Evolutionary conservation across 1,140 invertebrate species (phyloP).

Genomic region (Pogonus chalceus): DNA sequence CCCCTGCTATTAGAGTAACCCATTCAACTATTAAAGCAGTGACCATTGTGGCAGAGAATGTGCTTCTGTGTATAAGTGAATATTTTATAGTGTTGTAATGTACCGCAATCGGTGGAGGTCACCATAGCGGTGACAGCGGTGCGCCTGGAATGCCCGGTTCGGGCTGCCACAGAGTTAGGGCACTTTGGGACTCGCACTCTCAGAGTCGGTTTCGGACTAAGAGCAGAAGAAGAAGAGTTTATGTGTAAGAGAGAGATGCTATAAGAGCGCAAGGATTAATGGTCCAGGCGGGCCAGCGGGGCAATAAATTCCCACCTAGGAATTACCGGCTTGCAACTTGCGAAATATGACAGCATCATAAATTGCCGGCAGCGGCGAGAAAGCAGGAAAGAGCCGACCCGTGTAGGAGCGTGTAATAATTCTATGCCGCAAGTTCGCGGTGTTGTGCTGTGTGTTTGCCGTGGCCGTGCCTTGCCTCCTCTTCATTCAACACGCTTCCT

Average conservation of each 20-base stretch:
- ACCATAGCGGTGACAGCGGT: not conserved
- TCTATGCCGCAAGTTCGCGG: slow-evolving; percentile 19
- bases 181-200: not conserved
- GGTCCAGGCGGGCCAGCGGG: slow-evolving; percentile 27
- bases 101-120: not conserved
- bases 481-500: not conserved
- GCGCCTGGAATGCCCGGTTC: not conserved
- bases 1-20: no score
- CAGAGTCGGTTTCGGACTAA: slow-evolving; percentile 17
- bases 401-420: slow-evolving; percentile 24
- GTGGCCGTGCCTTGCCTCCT: not conserved
- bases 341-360: slow-evolving; percentile 36
- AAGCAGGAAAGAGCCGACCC: slow-evolving; percentile 24
- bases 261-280: slow-evolving; percentile 32
- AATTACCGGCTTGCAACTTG: slow-evolving; percentile 36
- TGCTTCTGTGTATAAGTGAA: not conserved
- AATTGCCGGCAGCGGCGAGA: slow-evolving; percentile 25
- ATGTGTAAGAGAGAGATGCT: no score
- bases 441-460: slow-evolving; percentile 19
- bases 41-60: not conserved
- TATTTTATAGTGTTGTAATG: not conserved
- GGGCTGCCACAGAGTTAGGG: not conserved
- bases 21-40: not conserved
- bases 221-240: slow-evolving; percentile 18
- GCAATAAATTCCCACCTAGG: slow-evolving; percentile 35